Conservation (phyloP, 2,888 invertebrate species). For the Cryptocephalus moraei region DNA sequence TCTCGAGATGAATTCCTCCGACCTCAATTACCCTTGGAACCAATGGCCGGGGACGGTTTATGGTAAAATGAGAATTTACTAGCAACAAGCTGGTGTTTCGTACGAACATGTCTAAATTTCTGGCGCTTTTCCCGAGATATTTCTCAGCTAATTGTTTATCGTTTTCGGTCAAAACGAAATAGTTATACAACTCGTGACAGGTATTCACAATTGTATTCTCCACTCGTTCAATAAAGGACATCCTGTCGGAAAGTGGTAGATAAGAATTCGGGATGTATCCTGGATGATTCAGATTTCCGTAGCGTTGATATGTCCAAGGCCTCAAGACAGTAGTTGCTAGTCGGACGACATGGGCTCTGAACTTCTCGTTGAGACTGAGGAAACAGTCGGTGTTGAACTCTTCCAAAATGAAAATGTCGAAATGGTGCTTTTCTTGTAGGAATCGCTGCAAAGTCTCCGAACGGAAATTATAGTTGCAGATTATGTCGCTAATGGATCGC, state of each 20-base stretch:
- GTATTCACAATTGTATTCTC: constrained; percentile 16
- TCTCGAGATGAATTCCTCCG: constrained; percentile 42
- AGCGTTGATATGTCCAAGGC: constrained; percentile 35
- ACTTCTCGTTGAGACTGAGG: constrained; percentile 50
- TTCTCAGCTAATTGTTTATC: constrained; percentile 17
- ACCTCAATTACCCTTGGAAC: constrained; percentile 43
- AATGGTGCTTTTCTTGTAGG: constrained; percentile 39
- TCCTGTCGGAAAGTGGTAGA: constrained; percentile 20
- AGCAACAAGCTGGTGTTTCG: constrained; percentile 38
- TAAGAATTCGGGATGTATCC: constrained; percentile 38
- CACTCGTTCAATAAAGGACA: constrained; percentile 21
- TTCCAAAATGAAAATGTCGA: constrained; percentile 57
- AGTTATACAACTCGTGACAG: constrained; percentile 16
- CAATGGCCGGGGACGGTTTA: constrained; percentile 37
- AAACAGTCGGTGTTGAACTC: constrained; percentile 62
- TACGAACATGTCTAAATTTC: too few relatives aligned
- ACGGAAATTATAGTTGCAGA: constrained; percentile 5
- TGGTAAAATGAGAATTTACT: constrained; percentile 39
- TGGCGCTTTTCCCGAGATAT: constrained; percentile 25
- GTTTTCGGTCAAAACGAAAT: constrained; percentile 35
- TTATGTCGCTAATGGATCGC: constrained; percentile 1
- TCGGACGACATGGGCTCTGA: constrained; percentile 49
- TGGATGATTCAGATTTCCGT: constrained; percentile 38
- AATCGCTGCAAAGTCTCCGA: constrained; percentile 26
- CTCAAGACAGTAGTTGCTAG: constrained; percentile 17